Evolutionary conservation across 2,113 vertebrate genomes (phyloP), one percentile per base, ranked within the genome.

Genomic region (Ptilorrhoa leucosticta): DNA sequence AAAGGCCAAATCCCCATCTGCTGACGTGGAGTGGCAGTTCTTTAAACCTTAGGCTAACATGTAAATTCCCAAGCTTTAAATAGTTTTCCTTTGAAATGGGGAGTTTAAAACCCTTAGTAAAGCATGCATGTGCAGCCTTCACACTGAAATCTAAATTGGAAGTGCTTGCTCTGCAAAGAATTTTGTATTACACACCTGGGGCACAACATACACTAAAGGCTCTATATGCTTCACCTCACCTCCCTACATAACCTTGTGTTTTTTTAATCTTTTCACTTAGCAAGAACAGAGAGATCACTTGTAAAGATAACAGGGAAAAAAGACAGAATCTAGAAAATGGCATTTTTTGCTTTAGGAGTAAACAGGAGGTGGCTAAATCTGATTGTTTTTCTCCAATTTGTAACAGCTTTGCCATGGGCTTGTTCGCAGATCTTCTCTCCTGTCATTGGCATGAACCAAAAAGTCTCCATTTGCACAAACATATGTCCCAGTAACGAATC

Each of bases 381-480:
- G 95, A 97, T 98, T 98, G 97, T 97, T 98, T 97, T 97, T 98
- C 96, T 98, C 95, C 97, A 98, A 97, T 92, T 97, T 98, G 97
- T 90, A 97, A 91, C 95, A 97, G 90, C 75, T 97, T 97, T 97
- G 96, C 98, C 91, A 87, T 71, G 44, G 95, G 96, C 91, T 94
- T 97, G 72, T 97, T 97, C 89, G 93, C 93, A 97, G 66, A 83
- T 87, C 84, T 95, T 90, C 68, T 96, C 66, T 95, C 50, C 71
- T 87, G 78, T 70, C 71, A 64, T 45, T 24, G 35, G 83, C 58
- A 91, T 8, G 35, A 73, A 63, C 54, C 35, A 56, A 80, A 89
- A 63, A 95, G 47, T 31, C 66, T 91, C 61, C 35, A 31, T 92
- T 96, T 96, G 77, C 54, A 83, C 0, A 3, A 95, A 23, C 63